Conservation (phyloP, 2,797 vertebrate genomes). For the Balearica regulorum region DNA sequence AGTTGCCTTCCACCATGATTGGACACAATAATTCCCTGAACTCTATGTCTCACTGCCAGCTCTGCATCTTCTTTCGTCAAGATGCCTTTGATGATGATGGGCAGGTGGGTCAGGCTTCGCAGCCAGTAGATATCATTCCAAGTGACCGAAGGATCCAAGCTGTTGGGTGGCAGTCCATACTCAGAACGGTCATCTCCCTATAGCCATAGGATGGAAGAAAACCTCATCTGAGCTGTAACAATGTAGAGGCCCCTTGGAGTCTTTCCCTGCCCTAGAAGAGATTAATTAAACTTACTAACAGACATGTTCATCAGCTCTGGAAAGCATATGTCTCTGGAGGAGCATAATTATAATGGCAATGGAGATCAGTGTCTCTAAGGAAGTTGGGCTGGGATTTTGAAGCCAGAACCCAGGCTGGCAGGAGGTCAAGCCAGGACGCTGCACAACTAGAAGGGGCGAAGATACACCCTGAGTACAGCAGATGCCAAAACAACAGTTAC, state of each 20-base stretch:
- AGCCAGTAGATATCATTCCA: conserved; percentile 93
- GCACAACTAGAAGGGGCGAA: background rate
- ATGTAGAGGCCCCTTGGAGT: background rate
- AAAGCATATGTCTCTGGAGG: background rate
- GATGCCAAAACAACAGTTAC: background rate
- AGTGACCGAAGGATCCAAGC: conserved; percentile 84
- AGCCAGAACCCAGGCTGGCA: background rate
- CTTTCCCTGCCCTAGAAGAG: background rate
- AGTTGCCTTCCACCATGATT: conserved; percentile 95
- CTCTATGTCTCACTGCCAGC: conserved; percentile 86
- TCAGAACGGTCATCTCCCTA: conserved; percentile 71
- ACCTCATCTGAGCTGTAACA: background rate
- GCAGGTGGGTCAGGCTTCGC: conserved; percentile 83
- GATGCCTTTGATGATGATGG: conserved; percentile 95
- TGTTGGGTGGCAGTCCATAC: conserved; percentile 79
- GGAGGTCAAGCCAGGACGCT: background rate
- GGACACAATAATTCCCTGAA: conserved; percentile 92
- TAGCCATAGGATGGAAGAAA: background rate
- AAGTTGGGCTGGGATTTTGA: background rate
- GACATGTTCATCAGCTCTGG: background rate
- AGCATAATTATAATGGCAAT: background rate
- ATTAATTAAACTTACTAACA: background rate
- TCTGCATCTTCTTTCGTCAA: conserved; percentile 95
- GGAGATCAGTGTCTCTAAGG: background rate
- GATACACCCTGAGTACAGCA: background rate